Evolutionary conservation across 2,113 vertebrate species (phyloP).

Genomic region (Coturnix japonica): DNA sequence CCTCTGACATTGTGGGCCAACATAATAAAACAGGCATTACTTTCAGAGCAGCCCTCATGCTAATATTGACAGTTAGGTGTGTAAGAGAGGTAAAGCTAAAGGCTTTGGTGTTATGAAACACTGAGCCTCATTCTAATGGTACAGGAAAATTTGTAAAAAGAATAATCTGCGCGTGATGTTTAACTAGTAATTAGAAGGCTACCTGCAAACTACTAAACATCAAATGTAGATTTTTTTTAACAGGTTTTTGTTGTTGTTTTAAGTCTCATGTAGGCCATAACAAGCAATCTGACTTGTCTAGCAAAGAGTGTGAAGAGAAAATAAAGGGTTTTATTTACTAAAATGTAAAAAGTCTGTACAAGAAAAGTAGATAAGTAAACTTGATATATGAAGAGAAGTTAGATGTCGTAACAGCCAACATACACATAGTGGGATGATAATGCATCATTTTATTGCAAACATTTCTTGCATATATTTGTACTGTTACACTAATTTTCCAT

Average conservation of each 20-base stretch:
- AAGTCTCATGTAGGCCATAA: no score
- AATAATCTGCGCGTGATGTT: neutral
- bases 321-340: neutral
- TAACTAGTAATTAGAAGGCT: neutral
- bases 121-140: no score
- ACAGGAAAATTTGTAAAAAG: neutral
- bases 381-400: neutral
- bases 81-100: neutral
- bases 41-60: no score
- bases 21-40: no score
- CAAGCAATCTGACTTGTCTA: neutral
- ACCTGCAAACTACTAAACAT: neutral
- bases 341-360: neutral
- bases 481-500: neutral
- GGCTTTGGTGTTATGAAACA: neutral
- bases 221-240: neutral
- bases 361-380: neutral
- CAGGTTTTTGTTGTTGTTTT: no score
- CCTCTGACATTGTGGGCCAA: no score
- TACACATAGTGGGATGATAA: neutral
- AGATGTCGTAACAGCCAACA: neutral
- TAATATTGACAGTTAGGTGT: neutral
- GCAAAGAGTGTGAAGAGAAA: neutral
- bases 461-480: neutral
- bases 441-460: neutral